These are phyloP conservation scores for Pseudorasbora parva DNA, from an alignment of 2,113 vertebrate genomes.

Conservation along the genomic window DNA sequence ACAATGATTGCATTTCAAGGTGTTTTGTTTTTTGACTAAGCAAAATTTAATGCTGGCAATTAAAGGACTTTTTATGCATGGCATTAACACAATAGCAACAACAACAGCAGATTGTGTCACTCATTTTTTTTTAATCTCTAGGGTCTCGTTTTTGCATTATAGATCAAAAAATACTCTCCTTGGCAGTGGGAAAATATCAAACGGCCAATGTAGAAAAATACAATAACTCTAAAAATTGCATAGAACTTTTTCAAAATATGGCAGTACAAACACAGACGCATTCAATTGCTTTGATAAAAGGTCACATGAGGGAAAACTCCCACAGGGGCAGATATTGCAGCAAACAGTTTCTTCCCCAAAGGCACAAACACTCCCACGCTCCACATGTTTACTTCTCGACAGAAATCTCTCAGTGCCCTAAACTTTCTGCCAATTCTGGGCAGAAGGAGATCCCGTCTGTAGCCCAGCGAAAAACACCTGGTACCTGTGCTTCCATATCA, in stretches of 20 bases:
- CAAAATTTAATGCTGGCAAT: neutral
- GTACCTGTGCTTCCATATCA: constrained; percentile 97
- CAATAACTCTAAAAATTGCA: constrained; percentile 47
- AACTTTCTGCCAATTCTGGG: constrained; percentile 80
- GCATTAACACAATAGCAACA: neutral
- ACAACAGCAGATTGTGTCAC: neutral
- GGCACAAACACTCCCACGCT: constrained; percentile 13
- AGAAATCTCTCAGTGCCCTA: constrained; percentile 58
- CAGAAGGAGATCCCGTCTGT: constrained; percentile 70
- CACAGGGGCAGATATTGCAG: constrained; percentile 27
- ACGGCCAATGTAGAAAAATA: constrained; percentile 59
- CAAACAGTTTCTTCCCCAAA: constrained; percentile 34
- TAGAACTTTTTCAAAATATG: constrained; percentile 24
- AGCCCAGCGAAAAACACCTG: constrained; percentile 91
- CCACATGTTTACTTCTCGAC: neutral
- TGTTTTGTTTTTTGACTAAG: neutral
- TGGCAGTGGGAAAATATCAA: constrained; percentile 48
- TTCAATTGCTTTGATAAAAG: neutral
- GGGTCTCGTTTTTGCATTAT: constrained; percentile 5
- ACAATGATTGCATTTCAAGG: neutral
- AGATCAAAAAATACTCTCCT: constrained; percentile 42
- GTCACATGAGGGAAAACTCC: constrained; percentile 10
- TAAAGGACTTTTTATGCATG: constrained; percentile 11
- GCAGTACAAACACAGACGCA: constrained; percentile 14
- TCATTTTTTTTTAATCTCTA: neutral